Conservation (phyloP, 2,113 vertebrate genomes). For the Hucho hucho region DNA sequence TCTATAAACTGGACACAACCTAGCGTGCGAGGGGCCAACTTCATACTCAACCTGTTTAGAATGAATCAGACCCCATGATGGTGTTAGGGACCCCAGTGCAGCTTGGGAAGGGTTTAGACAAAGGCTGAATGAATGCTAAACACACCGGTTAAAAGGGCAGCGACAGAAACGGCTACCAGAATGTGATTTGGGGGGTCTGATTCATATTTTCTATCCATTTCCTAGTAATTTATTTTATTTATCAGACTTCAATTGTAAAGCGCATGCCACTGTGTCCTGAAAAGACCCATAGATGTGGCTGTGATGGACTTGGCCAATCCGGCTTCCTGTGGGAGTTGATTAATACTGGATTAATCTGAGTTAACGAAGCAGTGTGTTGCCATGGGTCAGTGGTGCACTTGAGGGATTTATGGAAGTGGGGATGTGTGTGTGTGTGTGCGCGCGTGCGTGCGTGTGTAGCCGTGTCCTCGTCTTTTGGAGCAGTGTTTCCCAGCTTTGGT, state of each 20-base stretch:
- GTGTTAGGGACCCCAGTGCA: neutral
- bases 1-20: neutral
- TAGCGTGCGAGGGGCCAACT: conserved; percentile 11
- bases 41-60: conserved; percentile 30
- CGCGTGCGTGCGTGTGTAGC: too few relatives aligned
- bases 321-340: conserved; percentile 1
- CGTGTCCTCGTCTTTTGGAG: neutral
- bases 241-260: neutral
- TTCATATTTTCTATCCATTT: neutral
- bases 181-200: too few relatives aligned
- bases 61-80: neutral
- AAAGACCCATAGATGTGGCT: neutral
- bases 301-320: neutral
- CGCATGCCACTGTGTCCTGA: neutral
- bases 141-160: conserved; percentile 13
- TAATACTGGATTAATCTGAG: conserved; percentile 5
- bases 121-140: conserved; percentile 15
- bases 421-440: neutral
- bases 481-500: too few relatives aligned
- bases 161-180: neutral
- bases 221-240: too few relatives aligned
- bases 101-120: conserved; percentile 22
- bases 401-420: neutral
- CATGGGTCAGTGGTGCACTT: neutral
- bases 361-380: neutral